Base-by-base conservation (phyloP, 2,113 vertebrate genomes). In the Sebastes fasciatus region DNA sequence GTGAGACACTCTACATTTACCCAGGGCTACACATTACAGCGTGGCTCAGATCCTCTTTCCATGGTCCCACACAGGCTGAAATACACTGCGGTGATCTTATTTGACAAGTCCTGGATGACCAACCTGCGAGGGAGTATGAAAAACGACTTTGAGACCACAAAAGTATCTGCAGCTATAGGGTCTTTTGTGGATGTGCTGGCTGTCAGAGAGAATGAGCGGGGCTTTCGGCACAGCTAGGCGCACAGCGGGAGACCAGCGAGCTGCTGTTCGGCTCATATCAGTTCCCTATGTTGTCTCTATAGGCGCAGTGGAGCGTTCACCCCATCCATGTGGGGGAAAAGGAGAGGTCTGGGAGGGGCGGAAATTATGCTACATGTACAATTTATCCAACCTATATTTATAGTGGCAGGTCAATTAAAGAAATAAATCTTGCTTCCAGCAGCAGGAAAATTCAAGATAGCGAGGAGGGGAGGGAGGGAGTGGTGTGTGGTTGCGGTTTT, bases 61-160 rank as follows among this genome's bases (percentile, higher is more conserved):
- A 86, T 43, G 83, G 74, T 84, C 81, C 80, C 83, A 60, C 74
- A 80, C 52, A 55, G 74, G 55, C 65, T 80, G 72, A 87, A 85
- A 87, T 42, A 81, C 75, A 77, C 78, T 72, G 83, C 1, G 61
- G 54, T 85, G 87, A 89, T 89, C 69, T 66, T 67, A 92, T 92
- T 90, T 88, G 91, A 92, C 89, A 88, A 88, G 84, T 88, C 82
- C 82, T 86, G 87, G 88, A 79, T 80, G 90, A 91, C 87, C 80
- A 79, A 83, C 77, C 84, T 85, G 82, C 51, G 12, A 84, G 65
- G 62, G 60, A 78, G 81, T 65, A 66, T 80, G 83, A 90, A 77
- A 79, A 84, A 84, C 60, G 23, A 80, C 68, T 87, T 10, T 75
- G 84, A 82, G 74, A 66, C 19, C 62, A 11, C 81, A 80, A 65